Conservation (phyloP, 37 sponge, comb jelly and placozoan genomes). For the Lycopodina hypogea region DNA sequence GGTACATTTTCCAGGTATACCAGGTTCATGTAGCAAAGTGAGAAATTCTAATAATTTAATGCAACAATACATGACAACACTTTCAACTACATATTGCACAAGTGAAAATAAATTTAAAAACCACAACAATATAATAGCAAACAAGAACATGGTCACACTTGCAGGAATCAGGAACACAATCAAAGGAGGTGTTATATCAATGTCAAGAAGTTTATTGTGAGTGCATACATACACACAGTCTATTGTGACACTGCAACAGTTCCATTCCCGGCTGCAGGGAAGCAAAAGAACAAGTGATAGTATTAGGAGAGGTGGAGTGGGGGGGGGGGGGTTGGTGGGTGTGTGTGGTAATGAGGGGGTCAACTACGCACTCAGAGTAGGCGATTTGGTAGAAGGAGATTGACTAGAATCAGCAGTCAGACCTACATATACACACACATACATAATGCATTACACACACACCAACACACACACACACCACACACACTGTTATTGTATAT, state of each 20-base stretch:
- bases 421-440: neutral
- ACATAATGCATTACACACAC: neutral
- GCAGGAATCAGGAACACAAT: no score
- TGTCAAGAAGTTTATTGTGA: no score
- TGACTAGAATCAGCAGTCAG: neutral
- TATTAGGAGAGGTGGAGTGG: neutral
- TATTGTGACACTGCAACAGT: neutral
- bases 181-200: no score
- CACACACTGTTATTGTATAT: neutral
- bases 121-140: no score
- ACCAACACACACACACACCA: neutral
- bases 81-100: no score
- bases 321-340: neutral
- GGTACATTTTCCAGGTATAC: no score
- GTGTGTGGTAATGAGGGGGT: neutral
- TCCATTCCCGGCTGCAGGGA: conserved; percentile 9
- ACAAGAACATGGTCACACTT: no score
- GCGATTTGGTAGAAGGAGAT: neutral
- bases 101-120: no score
- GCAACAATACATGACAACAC: no score
- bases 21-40: no score
- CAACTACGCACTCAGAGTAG: neutral
- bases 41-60: no score
- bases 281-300: neutral
- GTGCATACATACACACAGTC: no score